phyloP scores from a whole-genome alignment of 2,113 vertebrate species.

The Tamias sibiricus region DNA sequence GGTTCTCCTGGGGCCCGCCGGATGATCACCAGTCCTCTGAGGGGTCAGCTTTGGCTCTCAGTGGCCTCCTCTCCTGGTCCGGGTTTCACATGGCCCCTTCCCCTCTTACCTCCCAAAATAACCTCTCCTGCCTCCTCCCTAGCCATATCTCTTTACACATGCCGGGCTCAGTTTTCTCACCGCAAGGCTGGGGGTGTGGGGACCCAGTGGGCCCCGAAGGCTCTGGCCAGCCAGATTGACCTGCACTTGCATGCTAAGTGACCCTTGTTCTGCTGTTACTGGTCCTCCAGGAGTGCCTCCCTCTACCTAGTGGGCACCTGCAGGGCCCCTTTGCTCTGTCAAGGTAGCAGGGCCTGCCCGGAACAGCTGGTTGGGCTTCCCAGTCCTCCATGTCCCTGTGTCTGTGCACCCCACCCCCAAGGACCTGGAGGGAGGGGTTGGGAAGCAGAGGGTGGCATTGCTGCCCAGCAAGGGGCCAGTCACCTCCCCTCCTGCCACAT shows the following conservation, averaged over 20 bases:
- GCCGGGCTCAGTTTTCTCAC: constrained; percentile 65
- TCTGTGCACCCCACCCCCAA: background rate
- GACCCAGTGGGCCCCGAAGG: background rate
- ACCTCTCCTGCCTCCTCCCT: background rate
- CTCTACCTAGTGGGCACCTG: background rate
- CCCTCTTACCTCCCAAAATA: constrained; percentile 74
- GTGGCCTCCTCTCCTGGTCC: background rate
- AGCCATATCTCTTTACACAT: constrained; percentile 65
- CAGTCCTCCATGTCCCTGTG: background rate
- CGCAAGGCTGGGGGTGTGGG: background rate
- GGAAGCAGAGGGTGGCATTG: background rate
- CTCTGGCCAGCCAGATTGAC: background rate
- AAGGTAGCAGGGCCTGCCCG: background rate
- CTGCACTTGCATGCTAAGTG: background rate
- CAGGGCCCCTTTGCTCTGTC: background rate
- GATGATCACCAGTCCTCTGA: background rate
- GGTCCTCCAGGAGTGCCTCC: background rate
- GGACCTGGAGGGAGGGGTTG: background rate
- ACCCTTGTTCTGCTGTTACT: background rate
- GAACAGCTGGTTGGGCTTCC: background rate
- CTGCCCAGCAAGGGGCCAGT: no score
- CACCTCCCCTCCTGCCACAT: no score
- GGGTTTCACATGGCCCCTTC: constrained; percentile 44
- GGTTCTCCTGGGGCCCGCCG: background rate
- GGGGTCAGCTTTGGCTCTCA: background rate